Evolutionary conservation across 2,797 vertebrate genomes (phyloP), one percentile per base, ranked within the genome.

Genomic region (Meriones psammophilus): DNA sequence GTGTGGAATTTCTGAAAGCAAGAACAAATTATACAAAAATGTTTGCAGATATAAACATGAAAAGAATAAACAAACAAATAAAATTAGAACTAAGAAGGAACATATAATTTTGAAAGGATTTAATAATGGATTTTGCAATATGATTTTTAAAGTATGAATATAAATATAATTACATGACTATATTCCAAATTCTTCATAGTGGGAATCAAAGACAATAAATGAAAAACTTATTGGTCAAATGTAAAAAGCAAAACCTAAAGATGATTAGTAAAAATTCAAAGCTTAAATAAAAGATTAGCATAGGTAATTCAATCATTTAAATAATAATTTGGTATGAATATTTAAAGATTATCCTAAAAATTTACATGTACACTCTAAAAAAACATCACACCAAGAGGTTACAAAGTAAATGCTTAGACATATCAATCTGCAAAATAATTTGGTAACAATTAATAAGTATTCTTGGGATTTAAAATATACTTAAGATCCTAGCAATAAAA

Each of bases 381-480:
- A 39, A 85, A 80, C 15, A 90, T 62, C 14, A 69, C 5, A 90
- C 8, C 26, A 87, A n/a, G 15, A 62, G 7, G 28, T 69, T 83
- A 5, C 4, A 89, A 94, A 95, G 28, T 69, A 74, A 94, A 84
- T 42, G 28, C 28, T 69, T 50, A 64, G 81, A 30, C 0, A 87
- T 83, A 26, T 69, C 71, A 77, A 79, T n/a, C 33, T 79, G 68
- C 24, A 90, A 92, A 94, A 94, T 84, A 88, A 91, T 92, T 74
- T 92, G 64, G 92, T 91, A 46, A 80, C 54, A 76, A 26, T 94
- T 68, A 92, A 92, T 69, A 39, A 66, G 54, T 42, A n/a, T 26
- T 73, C 3, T 30, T 92, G 30, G 22, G 13, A 20, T 78, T 94
- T 69, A 89, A 94, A 92, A 69, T 20, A 66, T 92, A 26, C 46